phyloP scores from a whole-genome alignment of 92 coral and sea anemone genomes.

The Anthopleura xanthogrammica region DNA sequence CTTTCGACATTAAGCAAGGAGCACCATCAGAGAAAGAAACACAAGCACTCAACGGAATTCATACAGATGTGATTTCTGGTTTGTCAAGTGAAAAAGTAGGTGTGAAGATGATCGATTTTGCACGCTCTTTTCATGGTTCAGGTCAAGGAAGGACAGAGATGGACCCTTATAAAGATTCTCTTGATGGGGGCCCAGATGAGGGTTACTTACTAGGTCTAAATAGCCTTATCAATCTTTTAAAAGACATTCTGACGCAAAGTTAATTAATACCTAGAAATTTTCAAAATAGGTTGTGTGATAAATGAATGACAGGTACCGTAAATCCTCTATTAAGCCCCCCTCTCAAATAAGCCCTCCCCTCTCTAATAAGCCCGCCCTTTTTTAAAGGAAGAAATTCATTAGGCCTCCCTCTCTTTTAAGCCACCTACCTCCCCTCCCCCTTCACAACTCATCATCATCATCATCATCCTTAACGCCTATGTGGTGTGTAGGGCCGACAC shows the following conservation, averaged over 20 bases:
- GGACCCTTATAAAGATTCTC: not conserved
- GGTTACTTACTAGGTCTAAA: conserved; percentile 58
- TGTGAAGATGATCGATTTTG: conserved; percentile 66
- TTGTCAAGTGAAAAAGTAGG: conserved; percentile 17
- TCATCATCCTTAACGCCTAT: no score
- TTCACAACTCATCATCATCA: no score
- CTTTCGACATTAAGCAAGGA: not conserved
- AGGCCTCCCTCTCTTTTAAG: no score
- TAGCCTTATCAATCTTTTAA: conserved; percentile 42
- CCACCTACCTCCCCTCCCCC: no score
- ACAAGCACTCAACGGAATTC: not conserved
- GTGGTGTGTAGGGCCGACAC: no score
- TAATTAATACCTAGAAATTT: not conserved
- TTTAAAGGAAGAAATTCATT: no score
- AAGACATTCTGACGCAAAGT: conserved; percentile 30
- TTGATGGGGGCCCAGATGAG: conserved; percentile 36
- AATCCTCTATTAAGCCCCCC: no score
- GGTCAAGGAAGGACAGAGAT: not conserved
- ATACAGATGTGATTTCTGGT: not conserved
- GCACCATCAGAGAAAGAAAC: not conserved
- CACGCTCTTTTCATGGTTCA: conserved; percentile 38
- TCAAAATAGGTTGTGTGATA: no score
- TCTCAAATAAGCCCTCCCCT: no score
- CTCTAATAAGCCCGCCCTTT: no score
- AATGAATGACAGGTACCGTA: no score